These are phyloP conservation scores for Sarcophaga bullata DNA, from an alignment of 1,140 invertebrate genomes.

Conservation along the genomic window DNA sequence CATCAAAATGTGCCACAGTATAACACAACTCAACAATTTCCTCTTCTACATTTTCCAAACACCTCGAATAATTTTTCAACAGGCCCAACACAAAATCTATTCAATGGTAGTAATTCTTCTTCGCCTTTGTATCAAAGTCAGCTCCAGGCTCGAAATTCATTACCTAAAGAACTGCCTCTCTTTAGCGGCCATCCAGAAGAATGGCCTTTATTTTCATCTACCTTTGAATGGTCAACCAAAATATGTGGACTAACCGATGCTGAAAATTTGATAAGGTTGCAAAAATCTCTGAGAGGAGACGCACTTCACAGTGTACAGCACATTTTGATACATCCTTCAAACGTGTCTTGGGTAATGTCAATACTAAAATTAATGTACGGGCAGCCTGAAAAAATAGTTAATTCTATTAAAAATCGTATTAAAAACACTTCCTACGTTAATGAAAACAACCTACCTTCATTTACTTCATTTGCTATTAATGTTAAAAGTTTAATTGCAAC, in stretches of 20 bases:
- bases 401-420: not conserved
- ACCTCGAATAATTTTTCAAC: not conserved
- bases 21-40: not conserved
- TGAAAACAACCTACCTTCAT: conserved; percentile 4
- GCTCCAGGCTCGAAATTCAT: conserved; percentile 10
- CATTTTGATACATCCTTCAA: not conserved
- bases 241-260: not conserved
- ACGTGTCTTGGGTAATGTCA: not conserved
- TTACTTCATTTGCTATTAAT: not conserved
- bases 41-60: not conserved
- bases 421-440: not conserved
- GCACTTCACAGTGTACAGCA: conserved; percentile 41
- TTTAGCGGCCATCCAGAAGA: conserved; percentile 43
- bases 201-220: conserved; percentile 42
- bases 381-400: not conserved
- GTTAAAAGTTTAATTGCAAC: not conserved
- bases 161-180: conserved; percentile 40
- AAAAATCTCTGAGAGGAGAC: conserved; percentile 33
- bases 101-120: not conserved
- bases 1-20: not conserved
- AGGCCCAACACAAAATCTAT: not conserved
- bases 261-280: conserved; percentile 46
- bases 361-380: conserved; percentile 19
- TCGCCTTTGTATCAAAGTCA: not conserved
- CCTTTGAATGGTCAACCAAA: conserved; percentile 13